Evolutionary conservation across 1,140 invertebrate genomes (phyloP).

Genomic region (Euura lappo): DNA sequence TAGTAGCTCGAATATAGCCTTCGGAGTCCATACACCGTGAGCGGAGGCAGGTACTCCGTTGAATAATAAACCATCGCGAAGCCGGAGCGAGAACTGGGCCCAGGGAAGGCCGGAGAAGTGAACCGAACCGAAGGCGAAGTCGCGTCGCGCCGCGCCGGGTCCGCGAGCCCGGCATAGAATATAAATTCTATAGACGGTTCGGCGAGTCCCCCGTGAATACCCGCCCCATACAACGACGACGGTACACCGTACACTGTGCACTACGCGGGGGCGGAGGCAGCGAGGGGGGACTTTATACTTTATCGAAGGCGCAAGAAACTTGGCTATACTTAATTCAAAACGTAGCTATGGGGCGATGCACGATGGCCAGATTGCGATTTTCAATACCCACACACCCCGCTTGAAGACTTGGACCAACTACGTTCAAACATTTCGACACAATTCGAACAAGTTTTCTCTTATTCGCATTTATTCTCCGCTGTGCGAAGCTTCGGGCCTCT

Average conservation of each 20-base stretch:
- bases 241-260: neutral
- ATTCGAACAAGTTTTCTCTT: too few species aligned
- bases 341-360: neutral
- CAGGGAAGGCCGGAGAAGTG: neutral
- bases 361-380: too few species aligned
- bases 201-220: neutral
- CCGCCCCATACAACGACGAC: neutral
- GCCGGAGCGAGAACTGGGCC: too few species aligned
- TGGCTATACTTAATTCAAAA: conserved; percentile 5
- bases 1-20: neutral
- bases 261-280: neutral
- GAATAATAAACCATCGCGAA: conserved; percentile 7
- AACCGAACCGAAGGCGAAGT: neutral
- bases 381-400: too few species aligned
- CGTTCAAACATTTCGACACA: too few species aligned
- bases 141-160: neutral
- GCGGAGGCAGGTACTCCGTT: conserved; percentile 6
- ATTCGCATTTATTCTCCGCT: too few species aligned
- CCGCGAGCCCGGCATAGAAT: conserved; percentile 9
- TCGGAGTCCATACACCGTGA: conserved; percentile 7
- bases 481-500: too few species aligned
- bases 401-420: too few species aligned
- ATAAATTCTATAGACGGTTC: conserved; percentile 15
- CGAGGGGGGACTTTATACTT: neutral
- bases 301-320: neutral